Evolutionary conservation across 2,113 vertebrate genomes (phyloP).

Genomic region (Pteropus alecto): DNA sequence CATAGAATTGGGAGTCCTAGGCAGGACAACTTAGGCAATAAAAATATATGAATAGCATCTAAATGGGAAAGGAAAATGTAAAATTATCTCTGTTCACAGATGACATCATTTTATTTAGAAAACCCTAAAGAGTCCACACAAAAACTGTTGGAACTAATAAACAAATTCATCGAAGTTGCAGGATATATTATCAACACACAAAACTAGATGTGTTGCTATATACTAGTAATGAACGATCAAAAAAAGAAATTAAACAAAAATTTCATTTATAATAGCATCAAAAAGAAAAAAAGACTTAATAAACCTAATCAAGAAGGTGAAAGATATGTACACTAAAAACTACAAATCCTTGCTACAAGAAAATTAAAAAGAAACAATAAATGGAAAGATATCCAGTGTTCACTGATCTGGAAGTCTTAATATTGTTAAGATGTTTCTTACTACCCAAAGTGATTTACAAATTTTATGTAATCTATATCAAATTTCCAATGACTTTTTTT

Average conservation of each 20-base stretch:
- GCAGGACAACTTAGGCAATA: background rate
- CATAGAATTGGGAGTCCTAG: background rate
- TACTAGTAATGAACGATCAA: background rate
- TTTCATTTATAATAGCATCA: background rate
- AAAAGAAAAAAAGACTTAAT: background rate
- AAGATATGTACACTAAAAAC: background rate
- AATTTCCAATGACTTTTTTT: background rate
- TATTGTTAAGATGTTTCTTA: too few relatives aligned
- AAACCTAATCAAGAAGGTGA: background rate
- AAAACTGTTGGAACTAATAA: background rate
- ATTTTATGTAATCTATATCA: too few relatives aligned
- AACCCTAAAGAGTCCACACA: background rate
- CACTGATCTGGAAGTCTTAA: too few relatives aligned
- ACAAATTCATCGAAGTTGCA: background rate
- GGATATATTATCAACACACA: background rate
- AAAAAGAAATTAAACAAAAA: background rate
- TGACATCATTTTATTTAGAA: background rate
- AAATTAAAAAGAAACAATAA: background rate
- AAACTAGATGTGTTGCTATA: background rate
- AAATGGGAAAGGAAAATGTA: background rate
- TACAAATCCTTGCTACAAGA: background rate
- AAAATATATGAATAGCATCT: background rate
- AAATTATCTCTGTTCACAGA: background rate
- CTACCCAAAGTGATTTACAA: too few relatives aligned
- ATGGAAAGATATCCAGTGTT: too few relatives aligned